These are phyloP conservation scores for Digitonthophagus gazella DNA, from an alignment of 2,888 invertebrate species.

Conservation along the genomic window DNA sequence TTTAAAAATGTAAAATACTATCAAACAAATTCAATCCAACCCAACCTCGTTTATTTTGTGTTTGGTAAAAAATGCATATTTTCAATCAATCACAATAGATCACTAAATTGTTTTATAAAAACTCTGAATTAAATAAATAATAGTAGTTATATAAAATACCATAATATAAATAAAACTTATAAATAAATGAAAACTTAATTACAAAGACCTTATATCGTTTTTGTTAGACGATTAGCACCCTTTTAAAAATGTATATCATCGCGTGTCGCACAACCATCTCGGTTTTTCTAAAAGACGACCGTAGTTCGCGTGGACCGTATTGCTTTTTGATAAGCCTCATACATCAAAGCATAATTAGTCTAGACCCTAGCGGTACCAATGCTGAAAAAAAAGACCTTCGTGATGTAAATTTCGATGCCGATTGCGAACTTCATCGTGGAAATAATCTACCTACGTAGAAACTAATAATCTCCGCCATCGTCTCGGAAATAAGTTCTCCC, in stretches of 20 bases:
- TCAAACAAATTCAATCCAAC: too few relatives aligned
- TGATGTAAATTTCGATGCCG: neutral
- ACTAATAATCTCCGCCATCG: neutral
- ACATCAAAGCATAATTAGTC: neutral
- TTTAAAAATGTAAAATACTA: too few relatives aligned
- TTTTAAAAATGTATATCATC: neutral
- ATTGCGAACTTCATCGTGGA: neutral
- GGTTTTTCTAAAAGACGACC: neutral
- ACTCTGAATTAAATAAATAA: too few relatives aligned
- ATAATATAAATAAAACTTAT: too few relatives aligned
- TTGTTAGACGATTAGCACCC: neutral
- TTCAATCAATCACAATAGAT: too few relatives aligned
- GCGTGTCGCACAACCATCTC: neutral
- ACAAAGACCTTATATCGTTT: neutral
- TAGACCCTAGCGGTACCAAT: neutral
- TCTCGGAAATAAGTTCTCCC: neutral
- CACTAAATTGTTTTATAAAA: too few relatives aligned
- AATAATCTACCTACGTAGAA: neutral
- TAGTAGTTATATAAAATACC: too few relatives aligned
- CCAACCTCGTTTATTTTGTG: too few relatives aligned
- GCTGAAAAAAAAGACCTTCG: neutral
- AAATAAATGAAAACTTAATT: neutral
- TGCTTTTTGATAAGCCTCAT: neutral
- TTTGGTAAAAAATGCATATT: too few relatives aligned
- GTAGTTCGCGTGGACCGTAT: neutral